phyloP scores from a whole-genome alignment of 2,888 invertebrate genomes.

The Pristionchus japonicus region DNA sequence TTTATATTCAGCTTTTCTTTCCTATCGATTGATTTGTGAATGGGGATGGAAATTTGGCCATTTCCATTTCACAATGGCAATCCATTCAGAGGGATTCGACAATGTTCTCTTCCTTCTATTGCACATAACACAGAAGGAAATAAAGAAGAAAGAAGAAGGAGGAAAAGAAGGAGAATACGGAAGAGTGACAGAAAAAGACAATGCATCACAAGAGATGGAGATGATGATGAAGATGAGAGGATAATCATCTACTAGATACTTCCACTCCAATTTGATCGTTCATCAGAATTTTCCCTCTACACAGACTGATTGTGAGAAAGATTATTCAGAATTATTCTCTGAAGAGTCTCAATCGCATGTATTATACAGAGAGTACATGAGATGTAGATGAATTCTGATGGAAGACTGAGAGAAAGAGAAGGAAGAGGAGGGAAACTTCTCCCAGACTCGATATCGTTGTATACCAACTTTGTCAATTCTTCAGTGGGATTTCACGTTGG shows the following conservation, averaged over 20 bases:
- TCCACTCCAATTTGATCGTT: neutral
- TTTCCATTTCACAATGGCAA: neutral
- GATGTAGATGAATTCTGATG: neutral
- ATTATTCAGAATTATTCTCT: neutral
- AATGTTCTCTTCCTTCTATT: neutral
- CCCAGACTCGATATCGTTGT: neutral
- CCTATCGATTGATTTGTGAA: slow-evolving; percentile 26
- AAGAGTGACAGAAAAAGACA: neutral
- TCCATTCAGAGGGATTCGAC: slow-evolving; percentile 9
- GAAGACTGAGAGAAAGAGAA: neutral
- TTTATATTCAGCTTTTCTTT: slow-evolving; percentile 10
- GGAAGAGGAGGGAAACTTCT: neutral
- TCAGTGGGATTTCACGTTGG: slow-evolving; percentile 15
- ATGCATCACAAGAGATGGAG: neutral
- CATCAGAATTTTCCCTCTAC: neutral
- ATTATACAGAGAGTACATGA: neutral
- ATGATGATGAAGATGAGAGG: neutral
- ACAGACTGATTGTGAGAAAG: neutral
- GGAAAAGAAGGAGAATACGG: neutral
- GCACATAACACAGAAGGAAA: neutral
- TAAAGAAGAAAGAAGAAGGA: neutral
- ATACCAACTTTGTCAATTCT: neutral
- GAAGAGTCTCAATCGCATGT: neutral
- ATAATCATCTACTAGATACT: neutral
- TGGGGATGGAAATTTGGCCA: slow-evolving; percentile 17